Evolutionary conservation across 2,797 vertebrate genomes (phyloP), one percentile per base, ranked within the genome.

Genomic region (Cyprinella venusta): DNA sequence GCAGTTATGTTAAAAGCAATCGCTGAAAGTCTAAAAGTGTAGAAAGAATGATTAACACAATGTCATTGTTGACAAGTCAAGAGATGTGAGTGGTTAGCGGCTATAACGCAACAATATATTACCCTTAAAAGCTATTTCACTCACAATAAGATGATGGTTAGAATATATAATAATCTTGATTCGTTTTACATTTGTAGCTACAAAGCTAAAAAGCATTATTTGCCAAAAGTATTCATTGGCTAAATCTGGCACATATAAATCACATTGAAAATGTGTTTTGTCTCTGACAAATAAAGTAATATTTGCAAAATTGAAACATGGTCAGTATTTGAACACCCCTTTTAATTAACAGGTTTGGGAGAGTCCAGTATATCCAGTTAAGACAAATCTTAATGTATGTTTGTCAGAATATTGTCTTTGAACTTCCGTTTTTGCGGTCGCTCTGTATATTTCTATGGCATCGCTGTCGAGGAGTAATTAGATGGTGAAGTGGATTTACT

Each of bases 11-110:
- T 71, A 77, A 85, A 86, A 84, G 81, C 70, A 52, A 81, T 84
- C 42, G 24, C 48, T 76, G 81, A 80, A 81, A 63, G 76, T 63
- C 40, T 63, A 15, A 48, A 72, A 21, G 5, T 68, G 69, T 71
- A 84, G 70, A 79, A 82, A 76, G 82, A 50, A 84, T 50, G 79
- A 86, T 86, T 84, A 80, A 76, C 13, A 18, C 42, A 9, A 76
- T 54, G 79, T 74, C 76, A 63, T 54, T 84, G 85, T 64, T 82
- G 63, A 84, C 76, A 79, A 69, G 48, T 42, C 2, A 24, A 77
- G 33, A 65, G 79, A 67, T 65, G 65, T 30, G 24, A 7, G 19
- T 52, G 36, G 54, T 33, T 59, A 81, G 74, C 3, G 54, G 24
- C 63, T 76, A 71, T 24, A 45, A 81, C 33, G 38, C 9, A 65